Conservation (phyloP, 2,113 vertebrate species). For the Ellobius talpinus region DNA sequence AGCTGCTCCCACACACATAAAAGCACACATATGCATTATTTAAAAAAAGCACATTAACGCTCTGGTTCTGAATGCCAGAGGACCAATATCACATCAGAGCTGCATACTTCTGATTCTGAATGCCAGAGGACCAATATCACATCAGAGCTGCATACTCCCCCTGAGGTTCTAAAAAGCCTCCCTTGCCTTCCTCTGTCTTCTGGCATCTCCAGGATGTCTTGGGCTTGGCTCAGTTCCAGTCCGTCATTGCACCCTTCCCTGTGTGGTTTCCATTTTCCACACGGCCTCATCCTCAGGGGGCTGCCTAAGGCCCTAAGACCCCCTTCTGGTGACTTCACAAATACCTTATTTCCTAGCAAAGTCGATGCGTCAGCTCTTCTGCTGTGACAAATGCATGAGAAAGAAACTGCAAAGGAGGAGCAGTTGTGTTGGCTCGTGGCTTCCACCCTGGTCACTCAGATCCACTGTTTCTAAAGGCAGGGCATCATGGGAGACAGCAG, state of each 20-base stretch:
- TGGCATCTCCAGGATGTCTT: not conserved
- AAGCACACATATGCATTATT: not conserved
- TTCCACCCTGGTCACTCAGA: not conserved
- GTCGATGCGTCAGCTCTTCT: not conserved
- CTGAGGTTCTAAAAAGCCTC: not conserved
- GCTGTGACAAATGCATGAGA: not conserved
- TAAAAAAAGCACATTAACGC: not conserved
- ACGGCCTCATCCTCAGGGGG: not conserved
- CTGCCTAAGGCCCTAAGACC: not conserved
- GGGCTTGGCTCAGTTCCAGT: rapidly evolving
- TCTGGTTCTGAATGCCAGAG: not conserved
- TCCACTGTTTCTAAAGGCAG: not conserved
- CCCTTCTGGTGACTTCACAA: not conserved
- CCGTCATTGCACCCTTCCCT: not conserved
- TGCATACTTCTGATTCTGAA: not conserved
- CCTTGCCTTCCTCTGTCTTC: not conserved
- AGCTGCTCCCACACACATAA: no score
- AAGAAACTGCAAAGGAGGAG: not conserved
- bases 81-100: not conserved
- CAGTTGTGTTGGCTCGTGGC: not conserved
- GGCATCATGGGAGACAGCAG: not conserved
- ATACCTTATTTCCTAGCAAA: not conserved
- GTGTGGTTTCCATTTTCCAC: not conserved
- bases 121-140: not conserved
- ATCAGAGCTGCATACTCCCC: not conserved